Base-by-base conservation (phyloP, 2,113 vertebrate species). In the Stegostoma tigrinum region DNA sequence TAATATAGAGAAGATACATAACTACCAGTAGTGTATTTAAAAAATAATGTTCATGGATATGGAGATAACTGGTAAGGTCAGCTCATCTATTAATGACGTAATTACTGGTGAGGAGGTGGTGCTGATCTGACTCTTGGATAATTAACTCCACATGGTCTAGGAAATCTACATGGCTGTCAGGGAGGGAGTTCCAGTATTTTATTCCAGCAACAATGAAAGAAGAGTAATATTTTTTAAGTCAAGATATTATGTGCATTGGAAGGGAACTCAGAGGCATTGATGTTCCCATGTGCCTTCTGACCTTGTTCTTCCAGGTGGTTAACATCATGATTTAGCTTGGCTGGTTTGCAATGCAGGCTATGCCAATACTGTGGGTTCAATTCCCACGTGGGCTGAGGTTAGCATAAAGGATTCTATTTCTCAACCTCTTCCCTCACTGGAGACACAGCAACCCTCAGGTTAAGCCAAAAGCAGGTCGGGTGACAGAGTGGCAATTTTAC, bases 1-100 rank as follows among this genome's bases (percentile, higher is more conserved):
- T 38, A 93, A 93, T 38, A 93, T 93, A 93, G 8, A 66, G 89
- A 93, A 93, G 89, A 93, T 67, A 38, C 89, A 93, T 17, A 66
- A 93, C 15, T 93, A 38, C 66, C 19, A 66, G 89, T 34, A 34
- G 30, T 34, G 2, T 27, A 34, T 75, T 75, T 75, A 34, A 12
- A 75, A 34, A 68, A 67, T 23, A 2, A 19, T n/a, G 30, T 34
- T 75, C 30, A 75, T 75, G 72, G 72, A 75, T 75, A 75, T 75
- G 72, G 8, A 75, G 72, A 12, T 75, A 75, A 12, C 30, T 75
- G 7, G 30, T 75, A 75, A 75, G 72, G 72, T 27, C 70, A 72
- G 70, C 72, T 61, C 55, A 75, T 14, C 34, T 75, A 75, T n/a
- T 75, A 12, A 8, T 27, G 30, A 27, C 72, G 30, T n/a, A 34